Base-by-base conservation (phyloP, 2,888 invertebrate species). In the Agelastica alni region DNA sequence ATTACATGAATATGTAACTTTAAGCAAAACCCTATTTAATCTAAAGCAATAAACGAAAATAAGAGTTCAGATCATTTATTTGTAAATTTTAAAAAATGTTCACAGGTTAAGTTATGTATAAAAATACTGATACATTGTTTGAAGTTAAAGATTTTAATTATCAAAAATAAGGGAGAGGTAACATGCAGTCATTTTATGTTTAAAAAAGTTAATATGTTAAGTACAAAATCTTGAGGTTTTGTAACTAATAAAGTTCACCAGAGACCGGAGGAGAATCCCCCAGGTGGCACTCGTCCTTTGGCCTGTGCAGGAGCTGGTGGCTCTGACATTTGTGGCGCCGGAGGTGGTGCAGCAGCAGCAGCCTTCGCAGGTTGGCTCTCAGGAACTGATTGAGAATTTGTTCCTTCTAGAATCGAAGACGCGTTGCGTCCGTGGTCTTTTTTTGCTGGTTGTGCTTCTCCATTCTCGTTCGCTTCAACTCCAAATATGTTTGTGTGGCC, bases 401-500 rank as follows among this genome's bases (percentile, higher is more conserved):
- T 69, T 4, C 72, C 72, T 47, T 72, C 72, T 17, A 65, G 32
- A 46, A 71, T 72, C 2, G 72, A 72, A 1, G 72, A 72, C 13
- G 66, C 63, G 62, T 71, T 71, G 10, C 70, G 62, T n/a, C 66
- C 65, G 58, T 60, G 65, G 43, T 64, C 60, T 48, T 57, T 68
- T 37, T 56, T 63, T 4, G 58, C 60, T 22, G 60, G 61, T 16
- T 20, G 12, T 6, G 22, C 13, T n/a, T 46, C 44, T n/a, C n/a
- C n/a, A n/a, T n/a, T n/a, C n/a, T n/a, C n/a, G 2, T 65, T 59
- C 7, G 64, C 64, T 4, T 59, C 58, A 12, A 56, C 59, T 5
- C 67, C 70, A 61, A 80, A 78, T 63, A 78, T 75, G 63, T 79
- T 77, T 36, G 77, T 77, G 53, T 78, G 75, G 12, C 77, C 78